These are phyloP conservation scores for Ammodytes marinus DNA, from an alignment of 2,113 vertebrate genomes.

Conservation along the genomic window DNA sequence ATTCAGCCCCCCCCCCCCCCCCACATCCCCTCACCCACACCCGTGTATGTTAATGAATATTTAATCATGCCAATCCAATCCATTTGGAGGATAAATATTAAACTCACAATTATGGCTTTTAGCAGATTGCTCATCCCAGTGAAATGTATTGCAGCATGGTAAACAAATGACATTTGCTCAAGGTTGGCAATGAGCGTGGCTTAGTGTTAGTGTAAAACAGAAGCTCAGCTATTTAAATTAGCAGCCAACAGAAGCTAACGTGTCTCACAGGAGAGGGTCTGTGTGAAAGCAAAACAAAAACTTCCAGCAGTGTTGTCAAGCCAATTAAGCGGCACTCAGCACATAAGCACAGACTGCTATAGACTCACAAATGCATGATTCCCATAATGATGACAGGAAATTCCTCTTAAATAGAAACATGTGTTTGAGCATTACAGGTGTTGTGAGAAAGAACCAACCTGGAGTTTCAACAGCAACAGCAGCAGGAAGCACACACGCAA, in stretches of 20 bases:
- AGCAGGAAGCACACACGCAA: too few relatives aligned
- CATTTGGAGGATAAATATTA: background rate
- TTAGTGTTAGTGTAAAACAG: background rate
- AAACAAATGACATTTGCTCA: background rate
- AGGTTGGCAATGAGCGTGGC: background rate
- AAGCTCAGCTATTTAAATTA: background rate
- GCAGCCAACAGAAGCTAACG: background rate
- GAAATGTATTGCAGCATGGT: background rate
- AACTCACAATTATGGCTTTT: background rate
- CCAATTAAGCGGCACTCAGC: background rate
- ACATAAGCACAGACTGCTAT: background rate
- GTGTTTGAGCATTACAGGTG: background rate
- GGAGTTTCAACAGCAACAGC: background rate
- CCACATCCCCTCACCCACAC: too few relatives aligned
- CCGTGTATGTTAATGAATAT: background rate
- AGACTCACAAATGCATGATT: background rate
- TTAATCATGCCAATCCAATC: background rate
- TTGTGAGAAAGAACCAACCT: background rate
- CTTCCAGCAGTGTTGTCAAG: background rate
- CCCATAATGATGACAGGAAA: background rate
- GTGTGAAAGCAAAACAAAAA: background rate
- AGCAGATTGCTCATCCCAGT: background rate
- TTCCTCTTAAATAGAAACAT: background rate
- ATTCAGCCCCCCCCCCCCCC: too few relatives aligned
- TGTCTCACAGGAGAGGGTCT: background rate